These are phyloP conservation scores for Eolophus roseicapilla DNA, from an alignment of 2,113 vertebrate genomes.

Conservation along the genomic window DNA sequence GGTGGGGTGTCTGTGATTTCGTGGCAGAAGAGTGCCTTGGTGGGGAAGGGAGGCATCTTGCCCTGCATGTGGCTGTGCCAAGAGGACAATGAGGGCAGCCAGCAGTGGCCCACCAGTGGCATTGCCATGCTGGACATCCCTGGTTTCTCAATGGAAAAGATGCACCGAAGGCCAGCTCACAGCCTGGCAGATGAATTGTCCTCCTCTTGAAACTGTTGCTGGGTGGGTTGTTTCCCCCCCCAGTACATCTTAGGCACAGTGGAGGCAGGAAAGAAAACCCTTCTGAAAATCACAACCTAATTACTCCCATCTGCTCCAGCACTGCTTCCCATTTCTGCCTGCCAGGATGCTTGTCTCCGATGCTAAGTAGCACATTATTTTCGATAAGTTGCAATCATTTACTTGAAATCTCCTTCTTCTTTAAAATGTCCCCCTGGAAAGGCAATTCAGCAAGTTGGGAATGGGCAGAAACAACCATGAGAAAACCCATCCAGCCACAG, in stretches of 20 bases:
- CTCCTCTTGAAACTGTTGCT: background rate
- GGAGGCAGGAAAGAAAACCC: constrained; percentile 62
- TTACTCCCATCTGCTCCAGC: constrained; percentile 77
- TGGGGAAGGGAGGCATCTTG: background rate
- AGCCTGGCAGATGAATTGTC: background rate
- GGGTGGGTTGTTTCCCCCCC: background rate
- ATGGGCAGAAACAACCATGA: background rate
- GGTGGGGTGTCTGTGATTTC: background rate
- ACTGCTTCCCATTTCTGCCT: constrained; percentile 71
- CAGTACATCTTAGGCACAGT: constrained; percentile 37
- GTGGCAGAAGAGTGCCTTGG: background rate
- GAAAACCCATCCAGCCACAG: background rate
- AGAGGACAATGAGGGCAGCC: background rate
- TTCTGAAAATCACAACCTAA: constrained; percentile 75
- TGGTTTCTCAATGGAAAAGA: background rate
- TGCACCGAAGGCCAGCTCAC: background rate
- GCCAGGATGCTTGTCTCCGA: constrained; percentile 74
- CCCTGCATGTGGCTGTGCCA: rapidly evolving
- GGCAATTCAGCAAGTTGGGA: constrained; percentile 29
- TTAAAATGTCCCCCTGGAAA: constrained; percentile 74
- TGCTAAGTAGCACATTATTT: constrained; percentile 79
- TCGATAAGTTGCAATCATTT: constrained; percentile 78
- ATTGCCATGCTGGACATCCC: background rate
- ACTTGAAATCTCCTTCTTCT: constrained; percentile 73
- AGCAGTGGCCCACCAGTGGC: background rate